Evolutionary conservation across 2,113 vertebrate genomes (phyloP).

Genomic region (Oxygymnocypris stewartii): DNA sequence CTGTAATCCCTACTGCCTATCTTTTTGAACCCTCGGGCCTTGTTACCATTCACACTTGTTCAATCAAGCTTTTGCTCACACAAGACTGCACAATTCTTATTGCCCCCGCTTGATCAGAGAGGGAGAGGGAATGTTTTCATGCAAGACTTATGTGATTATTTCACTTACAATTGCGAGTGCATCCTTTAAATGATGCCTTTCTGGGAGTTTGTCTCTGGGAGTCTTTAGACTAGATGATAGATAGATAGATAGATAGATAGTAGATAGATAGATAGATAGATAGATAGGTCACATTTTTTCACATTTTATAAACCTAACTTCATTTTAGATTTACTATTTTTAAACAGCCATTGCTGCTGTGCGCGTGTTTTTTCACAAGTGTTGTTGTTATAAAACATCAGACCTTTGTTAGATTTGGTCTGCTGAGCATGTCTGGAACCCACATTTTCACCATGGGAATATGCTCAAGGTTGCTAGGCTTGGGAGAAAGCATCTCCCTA

Average conservation of each 20-base stretch:
- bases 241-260: no score
- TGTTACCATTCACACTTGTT: constrained; percentile 49
- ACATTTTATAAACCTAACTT: background rate
- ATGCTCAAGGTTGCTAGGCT: constrained; percentile 47
- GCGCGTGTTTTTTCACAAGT: background rate
- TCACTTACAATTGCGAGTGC: background rate
- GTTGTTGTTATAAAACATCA: background rate
- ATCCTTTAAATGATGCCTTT: background rate
- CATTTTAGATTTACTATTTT: background rate
- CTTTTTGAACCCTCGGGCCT: constrained; percentile 48
- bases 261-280: no score
- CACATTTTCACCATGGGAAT: constrained; percentile 19
- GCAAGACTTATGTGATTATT: background rate
- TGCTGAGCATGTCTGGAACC: background rate
- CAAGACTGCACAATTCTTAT: background rate
- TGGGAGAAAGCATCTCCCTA: constrained; percentile 28
- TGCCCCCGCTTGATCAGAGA: constrained; percentile 19
- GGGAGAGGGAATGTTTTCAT: background rate
- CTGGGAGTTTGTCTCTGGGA: background rate
- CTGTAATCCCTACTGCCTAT: background rate
- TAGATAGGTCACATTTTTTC: background rate
- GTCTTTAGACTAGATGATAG: background rate
- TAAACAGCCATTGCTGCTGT: background rate
- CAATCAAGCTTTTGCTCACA: background rate
- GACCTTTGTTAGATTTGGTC: background rate